A percentile compares a stretch with the other conserved stretches of the same genome.
phyloP scores from a whole-genome alignment of 2,113 vertebrate genomes.

The Ictalurus punctatus region DNA sequence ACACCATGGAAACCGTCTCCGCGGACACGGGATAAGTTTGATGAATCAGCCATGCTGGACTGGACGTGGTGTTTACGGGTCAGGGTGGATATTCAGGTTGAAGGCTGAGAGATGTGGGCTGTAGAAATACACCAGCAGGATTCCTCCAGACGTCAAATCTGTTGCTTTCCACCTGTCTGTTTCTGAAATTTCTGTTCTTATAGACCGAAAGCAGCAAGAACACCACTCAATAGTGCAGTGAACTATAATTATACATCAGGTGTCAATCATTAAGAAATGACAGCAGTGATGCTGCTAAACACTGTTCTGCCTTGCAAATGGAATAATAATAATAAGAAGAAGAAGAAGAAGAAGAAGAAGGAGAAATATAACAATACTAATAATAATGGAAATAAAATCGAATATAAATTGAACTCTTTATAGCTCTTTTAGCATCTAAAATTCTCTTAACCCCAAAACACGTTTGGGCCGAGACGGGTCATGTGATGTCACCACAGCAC shows the following conservation, averaged over 20 bases:
- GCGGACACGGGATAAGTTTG: conserved; percentile 45
- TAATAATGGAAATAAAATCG: background rate
- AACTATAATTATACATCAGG: background rate
- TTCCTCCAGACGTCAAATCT: background rate
- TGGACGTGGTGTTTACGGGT: conserved; percentile 56
- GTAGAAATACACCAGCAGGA: background rate
- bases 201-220: background rate
- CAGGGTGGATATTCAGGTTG: conserved; percentile 54
- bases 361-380: background rate
- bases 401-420: background rate
- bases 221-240: background rate
- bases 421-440: background rate
- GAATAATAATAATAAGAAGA: background rate
- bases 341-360: background rate
- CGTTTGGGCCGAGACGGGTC: too few species aligned
- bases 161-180: background rate
- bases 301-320: background rate
- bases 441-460: background rate
- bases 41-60: conserved; percentile 56
- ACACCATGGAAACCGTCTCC: conserved; percentile 29
- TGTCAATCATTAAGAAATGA: background rate
- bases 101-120: background rate
- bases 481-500: too few species aligned
- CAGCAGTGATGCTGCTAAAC: background rate
- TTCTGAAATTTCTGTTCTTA: background rate